Evolutionary conservation across 1,140 invertebrate genomes (phyloP).

Genomic region (Rhopalosiphum maidis): DNA sequence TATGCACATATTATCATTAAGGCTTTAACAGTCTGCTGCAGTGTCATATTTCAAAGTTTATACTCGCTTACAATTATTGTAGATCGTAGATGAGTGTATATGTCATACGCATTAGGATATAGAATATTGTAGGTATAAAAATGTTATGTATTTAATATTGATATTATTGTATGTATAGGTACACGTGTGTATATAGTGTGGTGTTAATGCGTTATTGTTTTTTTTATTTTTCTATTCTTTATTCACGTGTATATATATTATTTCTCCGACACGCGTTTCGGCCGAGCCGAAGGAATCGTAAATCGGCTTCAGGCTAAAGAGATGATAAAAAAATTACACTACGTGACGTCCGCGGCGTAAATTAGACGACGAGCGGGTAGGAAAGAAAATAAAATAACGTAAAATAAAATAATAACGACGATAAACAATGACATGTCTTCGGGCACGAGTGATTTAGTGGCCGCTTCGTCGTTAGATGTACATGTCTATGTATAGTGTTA

Average conservation of each 20-base stretch:
- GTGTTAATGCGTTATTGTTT: background rate
- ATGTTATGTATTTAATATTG: background rate
- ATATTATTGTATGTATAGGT: background rate
- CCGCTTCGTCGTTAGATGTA: slow-evolving; percentile 7
- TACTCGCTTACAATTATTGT: background rate
- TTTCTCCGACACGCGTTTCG: background rate
- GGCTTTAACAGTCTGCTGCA: background rate
- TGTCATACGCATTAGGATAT: background rate
- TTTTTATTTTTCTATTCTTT: background rate
- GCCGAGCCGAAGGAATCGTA: slow-evolving; percentile 23
- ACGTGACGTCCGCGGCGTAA: slow-evolving; percentile 50
- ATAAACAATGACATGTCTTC: slow-evolving; percentile 57
- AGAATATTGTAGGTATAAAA: background rate
- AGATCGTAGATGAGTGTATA: background rate
- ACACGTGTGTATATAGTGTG: background rate
- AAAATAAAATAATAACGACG: slow-evolving; percentile 58
- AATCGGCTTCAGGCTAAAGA: slow-evolving; percentile 28
- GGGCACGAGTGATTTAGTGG: slow-evolving; percentile 47
- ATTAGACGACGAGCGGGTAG: slow-evolving; percentile 40
- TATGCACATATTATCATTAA: background rate
- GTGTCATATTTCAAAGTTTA: background rate
- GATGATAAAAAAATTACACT: slow-evolving; percentile 35
- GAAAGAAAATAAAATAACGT: slow-evolving; percentile 17
- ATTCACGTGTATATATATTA: background rate
- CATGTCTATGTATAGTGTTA: slow-evolving; percentile 3